A percentile compares a stretch with the other conserved stretches of the same genome.
These are phyloP conservation scores for Ellobius talpinus DNA, from an alignment of 2,113 vertebrate genomes.

Conservation along the genomic window DNA sequence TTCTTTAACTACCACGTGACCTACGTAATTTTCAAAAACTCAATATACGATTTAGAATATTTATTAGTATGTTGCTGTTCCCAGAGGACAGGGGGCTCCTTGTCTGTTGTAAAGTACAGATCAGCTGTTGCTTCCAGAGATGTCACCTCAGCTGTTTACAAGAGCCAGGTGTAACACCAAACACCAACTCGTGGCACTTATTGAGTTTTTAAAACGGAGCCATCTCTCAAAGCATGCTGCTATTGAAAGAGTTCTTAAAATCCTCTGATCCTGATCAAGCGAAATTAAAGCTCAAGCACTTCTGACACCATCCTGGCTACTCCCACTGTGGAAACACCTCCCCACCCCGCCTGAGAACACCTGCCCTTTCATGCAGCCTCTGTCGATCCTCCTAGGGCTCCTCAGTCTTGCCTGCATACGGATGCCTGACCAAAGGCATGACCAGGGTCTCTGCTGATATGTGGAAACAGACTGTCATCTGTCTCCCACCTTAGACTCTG, in stretches of 20 bases:
- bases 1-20: slow-evolving; percentile 18
- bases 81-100: not conserved
- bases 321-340: not conserved
- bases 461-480: slow-evolving; percentile 8
- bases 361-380: not conserved
- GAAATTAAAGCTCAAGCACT: not conserved
- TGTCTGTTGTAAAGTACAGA: not conserved
- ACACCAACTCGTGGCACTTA: not conserved
- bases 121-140: not conserved
- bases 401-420: not conserved
- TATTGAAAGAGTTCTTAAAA: not conserved
- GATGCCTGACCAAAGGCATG: not conserved
- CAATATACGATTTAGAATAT: slow-evolving; percentile 45
- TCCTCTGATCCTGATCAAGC: not conserved
- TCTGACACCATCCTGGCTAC: not conserved
- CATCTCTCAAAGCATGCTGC: not conserved
- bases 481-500: not conserved
- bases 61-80: slow-evolving; percentile 28
- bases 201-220: not conserved
- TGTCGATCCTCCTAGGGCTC: not conserved
- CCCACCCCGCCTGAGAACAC: not conserved
- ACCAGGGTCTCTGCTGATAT: not conserved
- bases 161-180: not conserved
- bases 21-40: slow-evolving; percentile 21
- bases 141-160: not conserved